phyloP scores from a whole-genome alignment of 2,797 vertebrate genomes.

The Pterois miles region DNA sequence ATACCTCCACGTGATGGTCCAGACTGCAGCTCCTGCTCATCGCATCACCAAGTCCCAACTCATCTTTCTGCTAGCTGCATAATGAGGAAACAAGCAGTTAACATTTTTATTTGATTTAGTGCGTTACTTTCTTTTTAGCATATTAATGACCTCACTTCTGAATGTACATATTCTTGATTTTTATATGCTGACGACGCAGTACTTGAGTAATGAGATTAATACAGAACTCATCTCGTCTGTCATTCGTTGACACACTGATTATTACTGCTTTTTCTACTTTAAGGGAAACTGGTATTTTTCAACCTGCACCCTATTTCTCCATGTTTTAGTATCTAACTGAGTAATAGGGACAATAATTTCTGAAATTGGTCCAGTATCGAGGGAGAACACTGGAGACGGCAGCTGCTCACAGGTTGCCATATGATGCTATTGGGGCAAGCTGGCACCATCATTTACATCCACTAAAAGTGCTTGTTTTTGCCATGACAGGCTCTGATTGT shows the following conservation, averaged over 20 bases:
- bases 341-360: no score
- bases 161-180: not conserved
- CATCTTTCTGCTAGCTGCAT: not conserved
- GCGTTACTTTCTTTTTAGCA: not conserved
- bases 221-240: not conserved
- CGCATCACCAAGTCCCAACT: not conserved
- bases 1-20: not conserved
- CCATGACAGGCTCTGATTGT: no score
- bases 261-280: not conserved
- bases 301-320: no score
- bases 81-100: not conserved
- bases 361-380: no score
- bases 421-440: no score
- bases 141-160: not conserved
- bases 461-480: no score
- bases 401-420: no score
- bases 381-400: no score
- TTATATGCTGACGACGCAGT: not conserved
- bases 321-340: no score
- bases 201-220: not conserved
- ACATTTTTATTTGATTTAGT: not conserved
- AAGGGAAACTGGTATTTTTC: no score
- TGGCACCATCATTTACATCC: no score
- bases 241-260: not conserved
- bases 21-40: not conserved